Percentiles rank a stretch among this genome's conserved stretches.
Evolutionary conservation across 1,140 invertebrate genomes (phyloP).

Genomic region (Penaeus japonicus): DNA sequence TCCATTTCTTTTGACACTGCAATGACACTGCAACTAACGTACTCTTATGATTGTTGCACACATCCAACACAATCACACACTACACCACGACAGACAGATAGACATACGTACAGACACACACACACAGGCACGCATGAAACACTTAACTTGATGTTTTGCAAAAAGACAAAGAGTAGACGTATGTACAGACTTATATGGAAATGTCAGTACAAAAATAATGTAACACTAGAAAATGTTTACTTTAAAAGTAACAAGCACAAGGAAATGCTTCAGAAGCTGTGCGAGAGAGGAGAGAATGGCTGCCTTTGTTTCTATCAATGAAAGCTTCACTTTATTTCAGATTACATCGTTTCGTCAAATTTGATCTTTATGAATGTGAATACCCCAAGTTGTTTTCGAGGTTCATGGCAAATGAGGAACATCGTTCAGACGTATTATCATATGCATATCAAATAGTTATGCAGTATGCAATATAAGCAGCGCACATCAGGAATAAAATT

Average conservation of each 20-base stretch:
- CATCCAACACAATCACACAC: constrained; percentile 23
- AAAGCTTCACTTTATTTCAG: not conserved
- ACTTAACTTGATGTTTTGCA: constrained; percentile 22
- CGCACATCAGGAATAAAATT: too few relatives aligned
- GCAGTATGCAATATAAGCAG: too few relatives aligned
- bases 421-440: too few relatives aligned
- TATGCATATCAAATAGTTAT: too few relatives aligned
- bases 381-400: too few relatives aligned
- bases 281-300: constrained; percentile 10
- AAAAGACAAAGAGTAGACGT: constrained; percentile 26
- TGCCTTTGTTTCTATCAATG: not conserved
- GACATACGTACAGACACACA: constrained; percentile 17
- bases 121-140: constrained; percentile 27
- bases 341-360: not conserved
- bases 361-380: not conserved
- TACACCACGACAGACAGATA: too few relatives aligned
- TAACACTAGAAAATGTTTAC: constrained; percentile 41
- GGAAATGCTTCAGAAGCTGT: not conserved
- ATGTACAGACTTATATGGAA: constrained; percentile 52
- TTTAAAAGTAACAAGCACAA: constrained; percentile 44
- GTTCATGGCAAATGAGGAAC: too few relatives aligned
- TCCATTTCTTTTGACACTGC: too few relatives aligned
- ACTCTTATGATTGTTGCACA: constrained; percentile 9
- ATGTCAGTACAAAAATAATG: constrained; percentile 56
- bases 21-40: too few relatives aligned